Percentiles rank a stretch among this genome's conserved stretches.
These are phyloP conservation scores for Lithophane leautieri DNA, from an alignment of 2,888 invertebrate genomes.

Conservation along the genomic window DNA sequence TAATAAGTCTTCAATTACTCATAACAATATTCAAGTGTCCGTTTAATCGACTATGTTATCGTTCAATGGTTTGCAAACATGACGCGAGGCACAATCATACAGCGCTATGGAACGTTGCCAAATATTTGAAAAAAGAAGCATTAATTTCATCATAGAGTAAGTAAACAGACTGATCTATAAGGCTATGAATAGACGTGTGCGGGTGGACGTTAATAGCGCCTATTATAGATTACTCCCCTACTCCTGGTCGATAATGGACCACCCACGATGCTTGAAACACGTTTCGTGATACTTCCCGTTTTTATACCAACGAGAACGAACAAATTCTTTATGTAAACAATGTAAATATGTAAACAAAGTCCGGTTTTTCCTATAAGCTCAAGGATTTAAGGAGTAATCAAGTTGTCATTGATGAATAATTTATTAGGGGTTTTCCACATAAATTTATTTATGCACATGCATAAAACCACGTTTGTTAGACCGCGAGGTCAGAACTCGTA, in stretches of 20 bases:
- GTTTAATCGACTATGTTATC: constrained; percentile 42
- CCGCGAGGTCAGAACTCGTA: constrained; percentile 13
- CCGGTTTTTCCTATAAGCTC: constrained; percentile 21
- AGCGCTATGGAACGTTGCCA: constrained; percentile 69
- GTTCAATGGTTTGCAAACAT: constrained; percentile 54
- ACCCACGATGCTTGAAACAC: constrained; percentile 55
- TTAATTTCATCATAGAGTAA: constrained; percentile 62
- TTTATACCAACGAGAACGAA: constrained; percentile 27
- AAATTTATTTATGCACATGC: constrained; percentile 19
- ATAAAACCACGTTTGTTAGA: constrained; percentile 12
- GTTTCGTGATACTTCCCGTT: constrained; percentile 29
- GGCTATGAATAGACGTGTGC: constrained; percentile 65
- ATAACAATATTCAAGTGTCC: constrained; percentile 36
- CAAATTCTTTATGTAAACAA: constrained; percentile 29
- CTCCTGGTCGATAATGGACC: constrained; percentile 51
- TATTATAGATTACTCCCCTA: constrained; percentile 58
- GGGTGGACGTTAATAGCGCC: constrained; percentile 67
- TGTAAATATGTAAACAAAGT: constrained; percentile 26
- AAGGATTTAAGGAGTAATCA: constrained; percentile 14
- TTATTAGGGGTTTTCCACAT: constrained; percentile 41
- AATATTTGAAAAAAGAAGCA: constrained; percentile 65
- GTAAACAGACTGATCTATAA: constrained; percentile 64
- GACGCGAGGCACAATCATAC: constrained; percentile 56
- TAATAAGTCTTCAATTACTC: constrained; percentile 30
- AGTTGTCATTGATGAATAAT: constrained; percentile 37